Evolutionary conservation across 2,888 invertebrate species (phyloP).

Genomic region (Hypselothyrea guttata): DNA sequence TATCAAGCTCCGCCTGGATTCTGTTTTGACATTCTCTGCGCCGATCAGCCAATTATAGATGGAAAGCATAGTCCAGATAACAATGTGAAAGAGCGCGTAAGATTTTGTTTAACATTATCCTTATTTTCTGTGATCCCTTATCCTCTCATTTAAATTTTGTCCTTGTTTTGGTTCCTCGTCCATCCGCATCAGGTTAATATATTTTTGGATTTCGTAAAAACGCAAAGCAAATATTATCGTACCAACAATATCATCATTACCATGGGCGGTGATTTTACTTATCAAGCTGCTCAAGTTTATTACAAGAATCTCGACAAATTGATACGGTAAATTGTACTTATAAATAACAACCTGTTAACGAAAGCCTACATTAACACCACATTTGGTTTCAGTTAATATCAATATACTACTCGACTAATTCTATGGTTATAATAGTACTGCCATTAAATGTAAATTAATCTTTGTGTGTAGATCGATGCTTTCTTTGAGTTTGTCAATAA

Average conservation of each 20-base stretch:
- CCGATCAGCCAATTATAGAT: constrained; percentile 93
- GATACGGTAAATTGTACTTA: constrained; percentile 84
- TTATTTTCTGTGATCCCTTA: not conserved
- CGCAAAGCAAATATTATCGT: constrained; percentile 85
- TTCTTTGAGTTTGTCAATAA: constrained; percentile 84
- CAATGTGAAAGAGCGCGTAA: constrained; percentile 90
- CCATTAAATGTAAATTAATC: constrained; percentile 5
- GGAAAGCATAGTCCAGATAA: constrained; percentile 90
- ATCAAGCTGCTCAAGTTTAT: constrained; percentile 90
- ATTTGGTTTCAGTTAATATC: constrained; percentile 3
- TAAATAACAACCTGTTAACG: constrained; percentile 27
- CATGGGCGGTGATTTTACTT: constrained; percentile 96
- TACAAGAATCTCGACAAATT: constrained; percentile 93
- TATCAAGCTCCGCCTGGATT: constrained; percentile 95
- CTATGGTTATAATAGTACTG: not conserved
- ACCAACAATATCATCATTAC: constrained; percentile 91
- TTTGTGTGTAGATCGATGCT: constrained; percentile 83
- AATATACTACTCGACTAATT: not conserved
- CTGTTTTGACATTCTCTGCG: constrained; percentile 94
- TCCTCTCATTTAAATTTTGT: constrained; percentile 13
- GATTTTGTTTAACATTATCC: constrained; percentile 45
- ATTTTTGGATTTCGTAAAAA: constrained; percentile 84
- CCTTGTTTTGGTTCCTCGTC: constrained; percentile 26
- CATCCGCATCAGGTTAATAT: constrained; percentile 75
- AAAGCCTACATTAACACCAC: constrained; percentile 41